phyloP scores from a whole-genome alignment of 2,113 vertebrate species.

The Tamias sibiricus region DNA sequence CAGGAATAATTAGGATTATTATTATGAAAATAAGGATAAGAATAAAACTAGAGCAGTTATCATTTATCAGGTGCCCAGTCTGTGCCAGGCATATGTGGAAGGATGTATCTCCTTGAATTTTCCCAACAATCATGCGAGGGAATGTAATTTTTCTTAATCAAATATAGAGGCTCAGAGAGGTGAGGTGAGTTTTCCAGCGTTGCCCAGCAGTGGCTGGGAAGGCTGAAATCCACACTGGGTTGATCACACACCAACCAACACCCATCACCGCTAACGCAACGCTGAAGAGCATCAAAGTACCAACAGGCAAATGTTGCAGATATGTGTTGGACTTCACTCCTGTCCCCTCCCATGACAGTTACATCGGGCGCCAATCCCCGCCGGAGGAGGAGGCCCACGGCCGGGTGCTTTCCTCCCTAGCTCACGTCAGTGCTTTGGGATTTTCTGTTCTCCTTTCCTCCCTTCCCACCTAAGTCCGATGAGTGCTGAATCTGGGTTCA shows the following conservation, averaged over 20 bases:
- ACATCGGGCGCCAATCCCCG: background rate
- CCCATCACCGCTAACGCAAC: accelerated
- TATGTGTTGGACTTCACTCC: background rate
- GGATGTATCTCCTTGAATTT: background rate
- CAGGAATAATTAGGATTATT: constrained; percentile 7
- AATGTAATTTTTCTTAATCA: background rate
- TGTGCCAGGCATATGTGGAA: background rate
- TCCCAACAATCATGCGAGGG: background rate
- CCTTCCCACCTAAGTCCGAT: background rate
- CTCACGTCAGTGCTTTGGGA: background rate
- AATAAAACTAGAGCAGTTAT: background rate
- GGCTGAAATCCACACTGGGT: background rate
- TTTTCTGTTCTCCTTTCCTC: background rate
- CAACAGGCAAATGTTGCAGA: background rate
- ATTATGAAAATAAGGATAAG: background rate
- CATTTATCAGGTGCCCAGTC: background rate
- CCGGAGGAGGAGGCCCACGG: background rate
- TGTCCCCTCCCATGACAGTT: no score
- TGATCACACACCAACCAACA: accelerated
- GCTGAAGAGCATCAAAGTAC: background rate
- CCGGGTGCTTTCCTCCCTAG: background rate
- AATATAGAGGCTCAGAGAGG: background rate
- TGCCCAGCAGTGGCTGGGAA: background rate
- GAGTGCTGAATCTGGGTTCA: background rate
- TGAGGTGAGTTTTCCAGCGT: background rate